Evolutionary conservation across 2,113 vertebrate species (phyloP).

Genomic region (Urocitellus parryii): DNA sequence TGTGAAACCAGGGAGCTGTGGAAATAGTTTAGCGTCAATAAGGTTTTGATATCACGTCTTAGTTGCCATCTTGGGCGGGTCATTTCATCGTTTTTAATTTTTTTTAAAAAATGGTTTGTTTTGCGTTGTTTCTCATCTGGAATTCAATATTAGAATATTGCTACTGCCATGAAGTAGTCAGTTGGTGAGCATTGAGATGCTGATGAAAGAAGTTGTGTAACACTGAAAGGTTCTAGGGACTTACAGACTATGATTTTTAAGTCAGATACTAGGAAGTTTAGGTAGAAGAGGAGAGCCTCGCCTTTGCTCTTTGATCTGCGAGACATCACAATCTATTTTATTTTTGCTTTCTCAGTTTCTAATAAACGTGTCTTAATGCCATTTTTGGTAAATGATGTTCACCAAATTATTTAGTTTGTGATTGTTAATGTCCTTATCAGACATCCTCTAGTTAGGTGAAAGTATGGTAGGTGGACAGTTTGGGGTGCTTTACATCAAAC

Average conservation of each 20-base stretch:
- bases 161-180: not conserved
- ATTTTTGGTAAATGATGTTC: constrained; percentile 44
- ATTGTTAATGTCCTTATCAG: not conserved
- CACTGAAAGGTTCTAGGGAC: not conserved
- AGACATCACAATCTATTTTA: not conserved
- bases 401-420: constrained; percentile 2
- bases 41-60: not conserved
- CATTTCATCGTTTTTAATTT: not conserved
- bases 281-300: not conserved
- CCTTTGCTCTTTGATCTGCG: not conserved
- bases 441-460: constrained; percentile 2
- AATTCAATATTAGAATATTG: not conserved
- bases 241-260: not conserved
- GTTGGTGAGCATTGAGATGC: not conserved
- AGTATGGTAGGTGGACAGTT: not conserved
- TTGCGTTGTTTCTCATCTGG: not conserved
- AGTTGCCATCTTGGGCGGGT: constrained; percentile 20
- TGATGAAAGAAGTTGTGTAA: not conserved
- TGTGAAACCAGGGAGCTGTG: not conserved
- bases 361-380: not conserved
- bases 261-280: constrained; percentile 4
- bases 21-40: not conserved
- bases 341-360: constrained; percentile 30
- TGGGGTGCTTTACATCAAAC: not conserved
- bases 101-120: not conserved